A percentile compares a stretch with the other conserved stretches of the same genome.
phyloP scores from a whole-genome alignment of 2,888 invertebrate genomes.

The Leucophora obtusa region DNA sequence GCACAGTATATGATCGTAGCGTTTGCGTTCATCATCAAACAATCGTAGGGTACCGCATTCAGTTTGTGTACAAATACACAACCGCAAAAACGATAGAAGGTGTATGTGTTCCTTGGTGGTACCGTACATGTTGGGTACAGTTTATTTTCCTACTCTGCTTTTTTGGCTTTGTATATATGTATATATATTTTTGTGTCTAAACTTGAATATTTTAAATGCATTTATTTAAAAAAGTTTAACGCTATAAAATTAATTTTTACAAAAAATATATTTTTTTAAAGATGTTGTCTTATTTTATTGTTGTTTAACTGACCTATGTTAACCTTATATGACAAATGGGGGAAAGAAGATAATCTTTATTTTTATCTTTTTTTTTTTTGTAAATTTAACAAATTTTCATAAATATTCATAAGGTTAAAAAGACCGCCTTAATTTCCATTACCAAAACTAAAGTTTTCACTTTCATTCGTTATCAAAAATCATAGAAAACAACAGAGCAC shows the following conservation, averaged over 20 bases:
- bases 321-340: slow-evolving; percentile 50
- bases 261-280: slow-evolving; percentile 20
- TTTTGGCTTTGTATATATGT: too few species aligned
- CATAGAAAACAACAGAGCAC: slow-evolving; percentile 23
- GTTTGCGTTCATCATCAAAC: too few species aligned
- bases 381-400: slow-evolving; percentile 29
- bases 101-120: too few species aligned
- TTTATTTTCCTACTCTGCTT: too few species aligned
- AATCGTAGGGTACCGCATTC: too few species aligned
- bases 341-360: slow-evolving; percentile 17
- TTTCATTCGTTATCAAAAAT: slow-evolving; percentile 63
- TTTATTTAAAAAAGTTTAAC: too few species aligned
- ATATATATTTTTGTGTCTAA: too few species aligned
- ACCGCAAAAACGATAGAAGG: too few species aligned
- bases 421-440: slow-evolving; percentile 50
- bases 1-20: too few species aligned
- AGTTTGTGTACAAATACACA: too few species aligned
- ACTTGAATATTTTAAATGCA: too few species aligned
- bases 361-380: slow-evolving; percentile 17
- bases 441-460: slow-evolving; percentile 54
- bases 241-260: slow-evolving; percentile 23
- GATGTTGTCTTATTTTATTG: slow-evolving; percentile 14
- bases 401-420: slow-evolving; percentile 62
- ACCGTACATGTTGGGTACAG: too few species aligned
- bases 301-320: slow-evolving; percentile 46